Evolutionary conservation across 2,888 invertebrate genomes (phyloP), one percentile per base, ranked within the genome.

Genomic region (Cephus nigrinus): DNA sequence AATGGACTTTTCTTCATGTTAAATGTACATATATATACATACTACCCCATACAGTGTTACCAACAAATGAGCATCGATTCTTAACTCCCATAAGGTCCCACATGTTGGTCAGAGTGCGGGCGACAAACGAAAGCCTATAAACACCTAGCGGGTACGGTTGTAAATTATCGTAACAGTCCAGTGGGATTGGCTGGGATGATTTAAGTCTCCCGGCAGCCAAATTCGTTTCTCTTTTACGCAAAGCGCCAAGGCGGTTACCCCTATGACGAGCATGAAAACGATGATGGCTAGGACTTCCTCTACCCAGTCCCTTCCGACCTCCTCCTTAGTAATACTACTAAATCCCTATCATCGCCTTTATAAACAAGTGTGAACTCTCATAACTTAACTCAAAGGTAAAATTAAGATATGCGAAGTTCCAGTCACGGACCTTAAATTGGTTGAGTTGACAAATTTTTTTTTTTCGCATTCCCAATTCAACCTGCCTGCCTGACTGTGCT

Each of bases 91-190:
- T 33, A 55, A 55, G 55, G 55, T 55, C 55, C 23, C 55, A 0
- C 23, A 55, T 55, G 55, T 74, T 74, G 33, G 74, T 74, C 33
- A 74, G n/a, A 74, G 31, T 33, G 36, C 30, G 34, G 31, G 23
- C 74, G 74, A 74, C 74, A 74, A 55, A 55, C 33, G 74, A 74
- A 74, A 30, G 30, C 74, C 74, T 74, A 79, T 84, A 85, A 84
- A 84, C 83, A 84, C 83, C 85, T 84, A 80, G 79, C 79, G 23
- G 84, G 73, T 32, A 80, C 82, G 80, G 83, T 78, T 81, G 80
- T 85, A 85, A 85, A 85, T 85, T 85, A 85, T 68, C 81, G 78
- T 80, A 75, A 76, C 78, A 76, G 80, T 83, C 79, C 73, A 73
- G 74, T 76, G 78, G 79, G 80, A 85, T 85, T 85, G 81, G 82